phyloP scores from a whole-genome alignment of 2,113 vertebrate species.

The zebrafish (Danio rerio) region GRCz12tu NC_133199.1:6569501-6570000 shows the following conservation, averaged over 20 bases:
- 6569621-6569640: background rate
- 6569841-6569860: background rate
- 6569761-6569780: background rate
- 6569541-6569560: background rate
- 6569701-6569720: background rate
- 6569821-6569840: background rate
- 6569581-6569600: background rate
- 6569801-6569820: background rate
- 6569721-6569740: background rate
- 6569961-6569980: background rate
- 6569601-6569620: background rate
- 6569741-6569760: background rate
- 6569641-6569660: background rate
- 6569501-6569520: conserved; percentile 13
- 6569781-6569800: background rate
- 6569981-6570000: background rate
- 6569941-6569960: conserved; percentile 76
- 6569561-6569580: background rate
- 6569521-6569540: conserved; percentile 61
- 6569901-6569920: background rate
- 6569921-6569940: conserved; percentile 66
- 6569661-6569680: background rate
- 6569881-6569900: background rate
- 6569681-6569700: background rate
- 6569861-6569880: background rate